Base-by-base conservation (phyloP, 2,888 invertebrate genomes). In the Pheosia gnoma region DNA sequence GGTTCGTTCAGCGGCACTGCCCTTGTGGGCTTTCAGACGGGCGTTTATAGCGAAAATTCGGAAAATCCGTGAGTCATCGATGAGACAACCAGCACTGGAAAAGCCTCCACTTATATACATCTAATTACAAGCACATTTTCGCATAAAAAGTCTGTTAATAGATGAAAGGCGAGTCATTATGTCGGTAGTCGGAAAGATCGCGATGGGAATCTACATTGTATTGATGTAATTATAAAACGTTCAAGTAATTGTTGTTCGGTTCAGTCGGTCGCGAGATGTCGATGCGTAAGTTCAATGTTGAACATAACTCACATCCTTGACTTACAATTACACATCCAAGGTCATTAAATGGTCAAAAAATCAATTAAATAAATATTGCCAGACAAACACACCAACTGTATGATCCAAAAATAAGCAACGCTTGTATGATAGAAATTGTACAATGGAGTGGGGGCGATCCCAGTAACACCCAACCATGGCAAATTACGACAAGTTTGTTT, bases 61-160 rank as follows among this genome's bases (percentile, higher is more conserved):
- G 92, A 79, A 93, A 93, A 88, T 85, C 88, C 89, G 74, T 93
- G 93, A 93, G 77, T 93, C 93, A 93, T 67, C 74, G 72, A 72
- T 82, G 81, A 85, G 77, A 83, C 85, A 77, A 83, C 67, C 25
- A 25, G 25, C 79, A 71, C 82, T 85, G 89, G 90, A 90, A 91
- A 92, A 89, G 87, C 87, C 89, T 84, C 80, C 77, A 72, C 73
- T 84, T 77, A 38, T 56, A 53, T 53, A 53, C 75, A 70, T 77
- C 79, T 83, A 83, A 86, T 88, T 83, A 82, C 73, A 79, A 83
- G 77, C 79, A 76, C 66, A 80, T 81, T 81, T 83, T 77, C 75
- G 72, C 77, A 77, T 75, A 84, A 87, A 87, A 84, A 79, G 66
- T 77, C 68, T 54, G 58, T 62, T 67, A 74, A 71, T 81, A 77